A percentile compares a stretch with the other conserved stretches of the same genome.
phyloP scores from a whole-genome alignment of 2,113 vertebrate species.

The Vireo altiloquus region DNA sequence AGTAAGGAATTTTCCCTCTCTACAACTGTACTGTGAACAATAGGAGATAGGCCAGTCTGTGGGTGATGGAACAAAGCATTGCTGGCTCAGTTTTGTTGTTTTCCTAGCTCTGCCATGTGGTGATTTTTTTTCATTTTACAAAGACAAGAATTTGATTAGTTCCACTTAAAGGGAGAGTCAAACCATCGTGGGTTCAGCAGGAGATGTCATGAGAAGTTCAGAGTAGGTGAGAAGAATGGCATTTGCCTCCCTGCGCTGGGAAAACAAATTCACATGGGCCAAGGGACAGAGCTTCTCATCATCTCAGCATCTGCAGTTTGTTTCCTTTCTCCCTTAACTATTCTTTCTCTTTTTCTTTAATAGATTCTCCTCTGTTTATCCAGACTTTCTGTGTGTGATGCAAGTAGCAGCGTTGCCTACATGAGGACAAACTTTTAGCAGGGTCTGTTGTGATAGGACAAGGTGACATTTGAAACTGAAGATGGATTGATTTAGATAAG shows the following conservation, averaged over 20 bases:
- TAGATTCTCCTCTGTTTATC: not conserved
- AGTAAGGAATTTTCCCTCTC: not conserved
- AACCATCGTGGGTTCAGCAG: not conserved
- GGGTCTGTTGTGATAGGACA: not conserved
- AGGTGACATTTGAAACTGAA: not conserved
- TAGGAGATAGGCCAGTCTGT: not conserved
- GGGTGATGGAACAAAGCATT: not conserved
- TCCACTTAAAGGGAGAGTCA: not conserved
- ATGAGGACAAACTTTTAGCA: not conserved
- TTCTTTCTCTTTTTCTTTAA: not conserved
- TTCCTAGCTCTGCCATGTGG: not conserved
- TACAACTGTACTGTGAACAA: fast-evolving
- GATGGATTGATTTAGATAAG: not conserved
- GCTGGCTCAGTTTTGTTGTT: not conserved
- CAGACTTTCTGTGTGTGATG: not conserved
- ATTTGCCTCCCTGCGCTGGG: not conserved
- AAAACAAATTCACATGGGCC: not conserved
- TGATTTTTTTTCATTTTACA: not conserved
- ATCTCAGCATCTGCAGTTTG: not conserved
- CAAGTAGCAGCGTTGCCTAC: not conserved
- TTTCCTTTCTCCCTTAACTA: not conserved
- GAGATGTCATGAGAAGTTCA: not conserved
- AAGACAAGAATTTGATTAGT: not conserved
- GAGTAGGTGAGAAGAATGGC: not conserved
- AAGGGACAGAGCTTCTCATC: not conserved